Base-by-base conservation (phyloP, 2,797 vertebrate species). In the Monodelphis domestica region DNA sequence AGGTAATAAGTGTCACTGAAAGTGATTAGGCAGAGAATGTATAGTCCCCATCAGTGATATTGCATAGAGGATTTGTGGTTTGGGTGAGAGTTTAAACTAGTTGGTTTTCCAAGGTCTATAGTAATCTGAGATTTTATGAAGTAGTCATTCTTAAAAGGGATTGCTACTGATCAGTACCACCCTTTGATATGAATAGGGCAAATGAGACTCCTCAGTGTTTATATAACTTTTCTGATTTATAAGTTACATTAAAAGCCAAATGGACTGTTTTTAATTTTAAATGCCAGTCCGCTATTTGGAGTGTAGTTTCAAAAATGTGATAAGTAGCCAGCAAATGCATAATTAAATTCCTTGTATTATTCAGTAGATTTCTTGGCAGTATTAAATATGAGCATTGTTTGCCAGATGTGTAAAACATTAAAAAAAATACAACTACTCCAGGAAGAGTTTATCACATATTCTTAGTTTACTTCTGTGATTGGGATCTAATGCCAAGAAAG, bases 341-440 rank as follows among this genome's bases (percentile, higher is more conserved):
- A 17, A 0, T 94, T 96, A 92, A 90, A 96, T 97, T 97, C 91
- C 87, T 70, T 11, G 21, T 96, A 92, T 97, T 96, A 88, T 92
- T 96, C 56, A 90, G 14, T 91, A 56, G 45, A 57, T 96, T 94
- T 97, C 91, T 97, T 91, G 95, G 92, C 93, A 94, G 78, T 95
- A 87, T 90, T 96, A 94, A 56, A 95, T 91, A 90, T 90, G 54
- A 54, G 87, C 92, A 33, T 94, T 92, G 90, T 97, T 90, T 97
- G 94, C 93, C 93, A 94, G 94, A 96, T 94, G 89, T 89, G 89
- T 91, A 96, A 91, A 93, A 55, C 90, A n/a, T 92, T 89, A 92
- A 59, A 24, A 56, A 91, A 88, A 87, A 38, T n/a, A 56, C 92
- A 92, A 30, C 95, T 17, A 0, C 2, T 57, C 53, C 96, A 84